A percentile compares a stretch with the other conserved stretches of the same genome.
These are phyloP conservation scores for Ctena decussata DNA, from an alignment of 2,888 invertebrate genomes.

Conservation along the genomic window DNA sequence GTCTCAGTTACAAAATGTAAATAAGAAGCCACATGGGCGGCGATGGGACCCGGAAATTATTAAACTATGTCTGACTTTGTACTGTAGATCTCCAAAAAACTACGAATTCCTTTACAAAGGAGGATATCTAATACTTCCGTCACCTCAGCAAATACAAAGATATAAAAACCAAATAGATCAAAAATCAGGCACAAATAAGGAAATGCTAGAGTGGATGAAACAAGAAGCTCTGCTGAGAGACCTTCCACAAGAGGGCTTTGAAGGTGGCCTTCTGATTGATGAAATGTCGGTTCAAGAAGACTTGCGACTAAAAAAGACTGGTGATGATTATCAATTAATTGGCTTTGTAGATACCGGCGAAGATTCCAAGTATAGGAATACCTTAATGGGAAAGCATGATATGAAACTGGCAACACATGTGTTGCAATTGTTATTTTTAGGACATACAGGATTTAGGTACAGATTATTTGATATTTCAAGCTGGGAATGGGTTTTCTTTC, in stretches of 20 bases:
- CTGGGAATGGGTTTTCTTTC: too few species aligned
- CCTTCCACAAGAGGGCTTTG: conserved; percentile 46
- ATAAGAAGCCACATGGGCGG: conserved; percentile 25
- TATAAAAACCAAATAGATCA: conserved; percentile 54
- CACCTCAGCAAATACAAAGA: conserved; percentile 33
- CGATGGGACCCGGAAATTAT: conserved; percentile 56
- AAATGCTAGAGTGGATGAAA: conserved; percentile 61
- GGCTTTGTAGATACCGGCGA: conserved; percentile 34
- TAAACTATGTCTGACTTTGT: conserved; percentile 51
- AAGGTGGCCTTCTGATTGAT: conserved; percentile 58
- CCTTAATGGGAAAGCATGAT: conserved; percentile 22
- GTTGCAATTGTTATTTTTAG: conserved; percentile 44
- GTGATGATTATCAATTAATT: conserved; percentile 47
- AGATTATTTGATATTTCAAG: too few species aligned
- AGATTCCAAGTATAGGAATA: conserved; percentile 31
- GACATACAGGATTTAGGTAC: conserved; percentile 60
- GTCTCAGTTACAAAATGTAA: conserved; percentile 19
- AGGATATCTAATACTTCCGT: conserved; percentile 52
- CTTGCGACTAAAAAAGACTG: conserved; percentile 43
- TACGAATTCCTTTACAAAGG: conserved; percentile 25
- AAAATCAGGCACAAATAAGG: conserved; percentile 55
- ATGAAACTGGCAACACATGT: conserved; percentile 44
- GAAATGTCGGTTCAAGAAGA: conserved; percentile 67
- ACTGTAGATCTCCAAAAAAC: conserved; percentile 45
- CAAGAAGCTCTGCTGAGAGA: conserved; percentile 47